Evolutionary conservation across 2,888 invertebrate genomes (phyloP).

Genomic region (Neria commutata): DNA sequence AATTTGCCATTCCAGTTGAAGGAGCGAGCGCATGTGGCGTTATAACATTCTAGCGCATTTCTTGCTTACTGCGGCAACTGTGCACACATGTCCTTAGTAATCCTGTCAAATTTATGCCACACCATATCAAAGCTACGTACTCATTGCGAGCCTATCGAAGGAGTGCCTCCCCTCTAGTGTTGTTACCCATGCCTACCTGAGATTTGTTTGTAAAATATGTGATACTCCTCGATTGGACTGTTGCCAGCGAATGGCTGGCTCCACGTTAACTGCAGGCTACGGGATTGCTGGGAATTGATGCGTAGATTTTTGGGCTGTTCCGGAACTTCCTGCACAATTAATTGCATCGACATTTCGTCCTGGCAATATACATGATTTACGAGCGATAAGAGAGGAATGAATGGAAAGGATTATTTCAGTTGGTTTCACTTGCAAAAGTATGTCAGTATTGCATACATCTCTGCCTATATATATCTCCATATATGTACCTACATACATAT

Average conservation of each 20-base stretch:
- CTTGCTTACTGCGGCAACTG: conserved; percentile 8
- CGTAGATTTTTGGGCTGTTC: conserved; percentile 87
- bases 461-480: too few relatives aligned
- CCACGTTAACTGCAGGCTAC: conserved; percentile 87
- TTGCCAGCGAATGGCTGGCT: conserved; percentile 88
- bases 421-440: too few relatives aligned
- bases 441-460: too few relatives aligned
- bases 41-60: conserved; percentile 5
- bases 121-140: neutral
- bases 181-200: conserved; percentile 60
- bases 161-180: conserved; percentile 46
- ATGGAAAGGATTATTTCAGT: too few relatives aligned
- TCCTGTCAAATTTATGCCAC: neutral
- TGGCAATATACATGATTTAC: conserved; percentile 23
- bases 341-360: conserved; percentile 88
- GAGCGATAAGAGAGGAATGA: neutral
- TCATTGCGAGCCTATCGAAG: conserved; percentile 58
- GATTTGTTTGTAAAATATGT: conserved; percentile 86
- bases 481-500: too few relatives aligned
- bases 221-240: conserved; percentile 86
- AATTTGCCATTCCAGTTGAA: neutral
- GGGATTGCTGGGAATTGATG: conserved; percentile 83
- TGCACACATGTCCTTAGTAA: neutral
- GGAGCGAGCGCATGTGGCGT: neutral
- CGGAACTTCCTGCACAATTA: conserved; percentile 89